phyloP scores from a whole-genome alignment of 2,113 vertebrate genomes.

The Chamaea fasciata region DNA sequence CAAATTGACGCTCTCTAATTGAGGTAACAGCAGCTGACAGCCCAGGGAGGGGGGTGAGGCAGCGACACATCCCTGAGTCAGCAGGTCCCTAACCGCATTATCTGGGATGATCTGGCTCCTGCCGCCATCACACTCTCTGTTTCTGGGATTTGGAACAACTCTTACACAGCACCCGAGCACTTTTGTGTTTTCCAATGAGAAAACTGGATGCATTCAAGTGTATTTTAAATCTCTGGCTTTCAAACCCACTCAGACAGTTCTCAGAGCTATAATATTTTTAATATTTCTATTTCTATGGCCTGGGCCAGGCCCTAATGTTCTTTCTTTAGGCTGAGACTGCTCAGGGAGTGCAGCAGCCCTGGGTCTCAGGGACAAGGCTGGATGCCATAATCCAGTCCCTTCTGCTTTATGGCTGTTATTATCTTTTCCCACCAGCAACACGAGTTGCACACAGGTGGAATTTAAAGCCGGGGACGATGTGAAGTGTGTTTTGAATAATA shows the following conservation, averaged over 20 bases:
- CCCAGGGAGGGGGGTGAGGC: not conserved
- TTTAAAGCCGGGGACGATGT: not conserved
- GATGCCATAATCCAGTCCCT: not conserved
- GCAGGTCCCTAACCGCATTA: not conserved
- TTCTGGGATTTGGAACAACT: rapidly evolving
- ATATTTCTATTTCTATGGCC: too few relatives aligned
- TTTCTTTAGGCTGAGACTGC: not conserved
- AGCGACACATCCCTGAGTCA: not conserved
- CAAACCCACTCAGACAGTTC: not conserved
- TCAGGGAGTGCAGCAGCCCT: not conserved
- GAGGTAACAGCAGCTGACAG: not conserved
- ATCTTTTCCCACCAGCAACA: not conserved
- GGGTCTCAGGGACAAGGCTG: not conserved
- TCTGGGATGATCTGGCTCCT: not conserved
- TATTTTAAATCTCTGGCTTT: not conserved
- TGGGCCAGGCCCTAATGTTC: not conserved
- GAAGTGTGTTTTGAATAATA: conserved; percentile 17
- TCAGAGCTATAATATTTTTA: not conserved
- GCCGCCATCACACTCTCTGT: not conserved
- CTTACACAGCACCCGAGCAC: rapidly evolving
- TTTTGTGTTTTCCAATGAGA: not conserved
- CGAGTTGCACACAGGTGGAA: conserved; percentile 19
- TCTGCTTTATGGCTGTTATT: not conserved
- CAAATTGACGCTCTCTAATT: not conserved
- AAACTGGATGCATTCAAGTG: not conserved